Conservation (phyloP, 2,113 vertebrate species). For the Trachemys scripta region DNA sequence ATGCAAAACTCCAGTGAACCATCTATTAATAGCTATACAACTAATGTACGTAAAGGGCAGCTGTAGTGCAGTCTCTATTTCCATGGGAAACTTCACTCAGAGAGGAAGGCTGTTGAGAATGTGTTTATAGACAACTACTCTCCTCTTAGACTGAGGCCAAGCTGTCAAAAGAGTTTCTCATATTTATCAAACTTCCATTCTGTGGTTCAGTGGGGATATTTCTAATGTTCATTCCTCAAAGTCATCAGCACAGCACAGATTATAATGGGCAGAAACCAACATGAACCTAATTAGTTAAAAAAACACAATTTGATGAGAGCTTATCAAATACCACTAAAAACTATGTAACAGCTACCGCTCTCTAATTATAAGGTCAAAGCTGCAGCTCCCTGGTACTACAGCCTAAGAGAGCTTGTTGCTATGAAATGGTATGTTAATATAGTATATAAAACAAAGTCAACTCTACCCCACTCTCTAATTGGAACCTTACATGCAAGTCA, state of each 20-base stretch:
- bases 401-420: background rate
- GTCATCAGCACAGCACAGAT: background rate
- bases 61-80: background rate
- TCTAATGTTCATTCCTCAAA: background rate
- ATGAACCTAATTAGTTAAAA: background rate
- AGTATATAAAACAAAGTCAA: background rate
- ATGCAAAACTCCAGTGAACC: background rate
- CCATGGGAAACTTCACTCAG: background rate
- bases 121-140: conserved; percentile 17
- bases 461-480: background rate
- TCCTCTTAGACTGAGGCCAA: background rate
- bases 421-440: background rate
- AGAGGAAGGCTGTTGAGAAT: background rate
- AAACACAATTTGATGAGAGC: background rate
- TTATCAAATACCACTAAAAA: background rate
- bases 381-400: rapidly evolving
- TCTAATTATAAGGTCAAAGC: background rate
- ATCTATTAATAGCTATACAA: background rate
- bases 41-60: background rate
- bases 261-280: background rate
- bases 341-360: background rate
- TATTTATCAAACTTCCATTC: background rate
- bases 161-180: background rate
- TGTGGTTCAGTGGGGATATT: background rate
- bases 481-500: background rate